Base-by-base conservation (phyloP, 1,140 invertebrate genomes). In the Macrosteles quadrilineatus region DNA sequence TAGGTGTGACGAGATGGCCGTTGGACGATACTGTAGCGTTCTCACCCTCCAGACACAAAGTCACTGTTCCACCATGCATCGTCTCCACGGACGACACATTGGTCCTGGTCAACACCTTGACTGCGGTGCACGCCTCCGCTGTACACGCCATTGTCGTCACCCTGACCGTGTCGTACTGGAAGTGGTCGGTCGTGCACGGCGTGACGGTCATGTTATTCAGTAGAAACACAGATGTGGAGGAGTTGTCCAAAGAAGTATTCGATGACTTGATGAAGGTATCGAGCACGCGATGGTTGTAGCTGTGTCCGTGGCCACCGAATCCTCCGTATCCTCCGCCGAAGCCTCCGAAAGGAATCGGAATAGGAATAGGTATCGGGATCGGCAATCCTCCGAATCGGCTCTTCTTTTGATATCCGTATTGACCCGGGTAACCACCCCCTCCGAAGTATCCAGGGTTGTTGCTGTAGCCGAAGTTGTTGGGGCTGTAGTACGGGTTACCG, bases 391-490 rank as follows among this genome's bases (percentile, higher is more conserved):
- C 55, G 55, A 59, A 59, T 27, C 21, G 2, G n/a, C 55, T 59
- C 25, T 29, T 59, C 21, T 59, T 25, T 4, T 59, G 9, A 50
- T 36, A 36, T 6, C n/a, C 21, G n/a, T 59, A 59, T 30, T 59
- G 55, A 11, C 25, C 25, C 2, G 21, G 55, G 23, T 59, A 59
- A 12, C 55, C 55, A 59, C 55, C 55, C 2, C 55, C 55, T 59
- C 55, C 55, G 25, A 59, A 59, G 25, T 59, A 59, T 59, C 55
- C 55, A 9, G 55, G 55, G 25, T 59, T 59, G 55, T 23, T 59
- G 23, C 55, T 59, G 27, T 59, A 59, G 1, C 55, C 55, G n/a
- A 59, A 59, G n/a, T 59, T 59, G 25, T 29, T 59, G 2, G 55
- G 21, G 23, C 27, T 59, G 27, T 59, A 59, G n/a, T 59, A 59